Conservation (phyloP, 2,797 vertebrate genomes). For the Galagoides demidoff region DNA sequence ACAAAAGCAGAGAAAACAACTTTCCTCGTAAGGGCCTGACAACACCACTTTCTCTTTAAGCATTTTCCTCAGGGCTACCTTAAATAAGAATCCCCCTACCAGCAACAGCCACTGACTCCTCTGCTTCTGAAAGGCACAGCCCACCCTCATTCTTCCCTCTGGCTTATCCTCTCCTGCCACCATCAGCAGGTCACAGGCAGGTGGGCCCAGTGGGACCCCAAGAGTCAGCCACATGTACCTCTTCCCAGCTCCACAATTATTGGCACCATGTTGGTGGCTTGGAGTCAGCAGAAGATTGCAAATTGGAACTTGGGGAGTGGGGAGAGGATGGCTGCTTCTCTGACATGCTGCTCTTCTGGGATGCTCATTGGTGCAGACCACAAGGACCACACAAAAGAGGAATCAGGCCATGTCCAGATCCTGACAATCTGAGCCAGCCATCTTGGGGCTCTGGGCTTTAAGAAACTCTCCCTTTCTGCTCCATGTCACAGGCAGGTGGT, state of each 20-base stretch:
- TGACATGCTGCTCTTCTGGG: not conserved
- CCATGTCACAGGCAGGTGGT: not conserved
- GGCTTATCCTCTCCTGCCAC: not conserved
- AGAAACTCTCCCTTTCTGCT: not conserved
- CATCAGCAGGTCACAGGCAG: not conserved
- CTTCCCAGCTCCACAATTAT: not conserved
- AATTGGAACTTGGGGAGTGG: not conserved
- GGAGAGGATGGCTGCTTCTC: no score
- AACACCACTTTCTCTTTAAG: not conserved
- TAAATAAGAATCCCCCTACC: not conserved
- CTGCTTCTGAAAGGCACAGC: not conserved
- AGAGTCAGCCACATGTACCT: not conserved
- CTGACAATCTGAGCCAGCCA: accelerated
- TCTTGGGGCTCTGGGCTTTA: not conserved
- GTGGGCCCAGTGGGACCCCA: not conserved
- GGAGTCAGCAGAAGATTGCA: not conserved
- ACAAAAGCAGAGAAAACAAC: not conserved
- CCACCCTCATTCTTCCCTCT: accelerated
- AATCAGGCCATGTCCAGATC: not conserved
- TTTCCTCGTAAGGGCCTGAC: not conserved
- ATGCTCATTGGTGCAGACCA: not conserved
- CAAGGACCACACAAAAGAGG: not conserved
- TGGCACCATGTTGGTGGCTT: no score
- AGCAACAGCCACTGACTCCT: not conserved
- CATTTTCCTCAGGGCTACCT: not conserved